Evolutionary conservation across 2,888 invertebrate species (phyloP), one percentile per base, ranked within the genome.

Genomic region (Eumerus sabulonum): DNA sequence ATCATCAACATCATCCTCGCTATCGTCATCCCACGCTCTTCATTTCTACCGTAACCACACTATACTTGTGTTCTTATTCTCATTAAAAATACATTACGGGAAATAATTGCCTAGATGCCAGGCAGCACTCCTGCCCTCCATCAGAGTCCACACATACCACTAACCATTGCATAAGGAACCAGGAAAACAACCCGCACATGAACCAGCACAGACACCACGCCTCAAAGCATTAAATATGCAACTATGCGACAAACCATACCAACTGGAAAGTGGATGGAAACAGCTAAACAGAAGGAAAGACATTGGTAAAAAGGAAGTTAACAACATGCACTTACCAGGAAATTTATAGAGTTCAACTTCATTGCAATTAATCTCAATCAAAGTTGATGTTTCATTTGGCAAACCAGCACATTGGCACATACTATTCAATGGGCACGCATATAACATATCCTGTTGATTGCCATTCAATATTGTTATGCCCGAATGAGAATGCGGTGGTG

Each of bases 291-390:
- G 27, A 7, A 27, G 27, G 27, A 27, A 4, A 27, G 27, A 7
- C 27, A 27, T 4, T 7, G 3, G 27, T 4, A 27, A 27, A 7
- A 27, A 7, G 27, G 7, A 7, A 27, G 27, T 56, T 63, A 54
- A 59, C 42, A 73, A 63, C 47, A 72, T 63, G 56, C 53, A 84
- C 88, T 87, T 83, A 89, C 89, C 89, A 85, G 89, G 89, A 87
- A 89, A 89, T 85, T 89, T 89, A 85, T 88, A 89, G 59, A 89
- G 85, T 76, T 87, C 86, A 84, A 89, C 89, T 82, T 89, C 88
- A 84, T 89, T 89, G 85, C 89, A 89, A 86, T 88, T 89, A 84
- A 89, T 89, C 85, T 89, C 88, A 85, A 89, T 87, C 85, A 89
- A 84, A 50, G 87, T 88, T 81, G 87, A 85, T 82, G 89, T 89